phyloP scores from a whole-genome alignment of 2,113 vertebrate species.

The Trematocara marginatum region DNA sequence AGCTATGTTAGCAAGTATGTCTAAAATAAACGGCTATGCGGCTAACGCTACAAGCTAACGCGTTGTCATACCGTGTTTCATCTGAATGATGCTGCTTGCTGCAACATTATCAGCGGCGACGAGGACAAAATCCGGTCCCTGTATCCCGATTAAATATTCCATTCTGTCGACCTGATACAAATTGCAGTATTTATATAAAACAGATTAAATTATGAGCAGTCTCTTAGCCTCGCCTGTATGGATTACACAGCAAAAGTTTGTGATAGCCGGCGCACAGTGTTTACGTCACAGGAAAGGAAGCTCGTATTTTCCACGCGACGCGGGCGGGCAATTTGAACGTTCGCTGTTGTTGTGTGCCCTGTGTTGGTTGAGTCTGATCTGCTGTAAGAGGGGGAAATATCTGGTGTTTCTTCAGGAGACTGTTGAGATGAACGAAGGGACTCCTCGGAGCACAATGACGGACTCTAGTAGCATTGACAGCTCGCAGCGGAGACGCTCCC shows the following conservation, averaged over 20 bases:
- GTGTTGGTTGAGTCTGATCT: neutral
- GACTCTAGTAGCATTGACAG: neutral
- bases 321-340: constrained; percentile 36
- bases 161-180: constrained; percentile 45
- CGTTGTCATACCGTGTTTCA: constrained; percentile 88
- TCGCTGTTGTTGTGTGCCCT: neutral
- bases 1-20: neutral
- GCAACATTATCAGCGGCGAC: constrained; percentile 91
- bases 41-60: constrained; percentile 51
- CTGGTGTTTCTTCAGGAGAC: rapidly evolving
- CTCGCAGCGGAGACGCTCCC: constrained; percentile 53
- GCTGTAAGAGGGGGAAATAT: rapidly evolving
- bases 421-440: neutral
- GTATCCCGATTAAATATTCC: constrained; percentile 95
- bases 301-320: neutral
- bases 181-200: neutral
- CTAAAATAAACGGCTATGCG: neutral
- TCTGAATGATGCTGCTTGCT: constrained; percentile 89
- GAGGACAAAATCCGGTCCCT: constrained; percentile 88
- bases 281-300: constrained; percentile 41
- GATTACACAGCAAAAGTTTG: constrained; percentile 80
- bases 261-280: constrained; percentile 10
- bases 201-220: neutral
- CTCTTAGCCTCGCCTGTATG: neutral
- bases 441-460: neutral